These are phyloP conservation scores for Nomada flava DNA, from an alignment of 2,888 invertebrate genomes.

Conservation along the genomic window DNA sequence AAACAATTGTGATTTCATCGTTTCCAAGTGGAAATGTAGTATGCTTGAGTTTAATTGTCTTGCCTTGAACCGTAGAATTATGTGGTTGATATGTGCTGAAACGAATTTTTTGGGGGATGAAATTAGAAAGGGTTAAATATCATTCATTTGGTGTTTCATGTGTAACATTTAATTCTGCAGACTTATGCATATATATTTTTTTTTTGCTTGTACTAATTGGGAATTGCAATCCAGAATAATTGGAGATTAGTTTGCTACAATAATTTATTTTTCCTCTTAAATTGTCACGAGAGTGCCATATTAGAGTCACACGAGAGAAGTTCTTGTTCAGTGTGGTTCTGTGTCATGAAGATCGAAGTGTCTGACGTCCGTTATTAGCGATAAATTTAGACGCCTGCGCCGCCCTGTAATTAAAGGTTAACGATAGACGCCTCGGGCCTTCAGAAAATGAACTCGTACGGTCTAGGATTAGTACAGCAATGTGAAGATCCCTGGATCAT, in stretches of 20 bases:
- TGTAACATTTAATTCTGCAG: too few relatives aligned
- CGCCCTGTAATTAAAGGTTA: conserved; percentile 76
- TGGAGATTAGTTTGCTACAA: too few relatives aligned
- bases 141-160: neutral
- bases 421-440: conserved; percentile 59
- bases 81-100: neutral
- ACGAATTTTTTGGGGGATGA: neutral
- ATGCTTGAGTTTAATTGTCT: neutral
- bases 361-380: conserved; percentile 69
- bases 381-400: conserved; percentile 72
- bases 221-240: too few relatives aligned
- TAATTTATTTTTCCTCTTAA: too few relatives aligned
- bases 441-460: conserved; percentile 70
- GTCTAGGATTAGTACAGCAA: conserved; percentile 59
- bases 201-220: too few relatives aligned
- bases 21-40: too few relatives aligned
- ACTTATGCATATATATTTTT: too few relatives aligned
- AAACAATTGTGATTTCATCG: conserved; percentile 38
- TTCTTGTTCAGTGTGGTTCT: neutral
- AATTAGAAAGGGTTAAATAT: neutral
- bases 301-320: neutral
- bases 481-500: conserved; percentile 10
- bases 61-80: neutral
- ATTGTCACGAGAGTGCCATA: neutral
- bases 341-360: conserved; percentile 35